Evolutionary conservation across 92 coral and sea anemone genomes (phyloP), one percentile per base, ranked within the genome.

Genomic region (Zoanthus solanderi): DNA sequence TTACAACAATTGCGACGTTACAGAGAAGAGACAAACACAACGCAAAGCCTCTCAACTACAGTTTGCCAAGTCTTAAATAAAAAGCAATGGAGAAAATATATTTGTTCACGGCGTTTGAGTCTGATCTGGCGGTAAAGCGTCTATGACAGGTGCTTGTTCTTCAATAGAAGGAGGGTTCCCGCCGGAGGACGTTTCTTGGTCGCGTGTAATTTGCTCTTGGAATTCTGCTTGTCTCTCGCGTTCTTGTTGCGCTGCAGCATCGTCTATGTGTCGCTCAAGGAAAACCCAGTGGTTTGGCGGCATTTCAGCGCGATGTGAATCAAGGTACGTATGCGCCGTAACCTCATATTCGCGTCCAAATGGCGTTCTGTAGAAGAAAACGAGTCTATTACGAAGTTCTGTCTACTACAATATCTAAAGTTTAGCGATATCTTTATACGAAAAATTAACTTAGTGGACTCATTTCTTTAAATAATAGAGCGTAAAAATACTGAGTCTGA

Each of bases 341-440:
- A 95, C 93, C 44, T 97, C 99, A 73, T 75, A 92, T 78, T 97
- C 99, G 76, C 99, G 95, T 23, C 99, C 99, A 84, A 97, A 97
- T 53, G 98, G 98, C 53, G 99, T 97, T 86, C 99, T 97, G 76
- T 53, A 6, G 46, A 23, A 72, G 18, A 42, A 57, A 76, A 10
- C 66, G 15, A 31, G 31, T 63, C n/a, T 63, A 63, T 63, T 63
- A 63, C 69, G 3, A 4, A 17, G 29, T 18, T 34, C 3, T 0
- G 9, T 63, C 30, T n/a, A 8, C 69, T 63, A 63, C 4, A 63
- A 7, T 4, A 34, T 34, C n/a, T 63, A 5, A 28, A 50, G 54
- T 10, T 50, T 7, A 50, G 12, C 12, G 54, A 2, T 0, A 6
- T 7, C 12, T 50, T 50, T 50, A 0, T 50, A 50, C 1, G 54